Conservation (phyloP, 2,113 vertebrate genomes). For the Blennius ocellaris region DNA sequence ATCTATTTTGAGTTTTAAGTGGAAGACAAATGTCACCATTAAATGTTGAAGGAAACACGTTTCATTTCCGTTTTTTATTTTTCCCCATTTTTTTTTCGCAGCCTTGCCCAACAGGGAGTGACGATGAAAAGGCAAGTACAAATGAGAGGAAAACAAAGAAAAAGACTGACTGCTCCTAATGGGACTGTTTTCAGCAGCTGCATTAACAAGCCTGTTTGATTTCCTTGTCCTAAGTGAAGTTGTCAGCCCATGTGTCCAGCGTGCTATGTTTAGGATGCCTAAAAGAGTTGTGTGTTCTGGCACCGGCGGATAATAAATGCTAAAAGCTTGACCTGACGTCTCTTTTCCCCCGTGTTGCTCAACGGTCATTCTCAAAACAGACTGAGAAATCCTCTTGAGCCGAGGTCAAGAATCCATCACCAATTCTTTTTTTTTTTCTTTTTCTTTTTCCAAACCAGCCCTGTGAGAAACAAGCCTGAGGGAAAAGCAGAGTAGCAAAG, state of each 20-base stretch:
- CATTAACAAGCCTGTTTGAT: slow-evolving; percentile 78
- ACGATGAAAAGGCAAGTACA: slow-evolving; percentile 59
- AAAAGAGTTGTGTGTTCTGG: slow-evolving; percentile 80
- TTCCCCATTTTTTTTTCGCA: neutral
- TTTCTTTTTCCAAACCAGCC: slow-evolving; percentile 54
- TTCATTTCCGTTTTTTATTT: slow-evolving; percentile 34
- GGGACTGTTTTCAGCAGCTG: slow-evolving; percentile 78
- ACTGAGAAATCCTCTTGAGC: slow-evolving; percentile 64
- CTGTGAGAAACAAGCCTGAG: slow-evolving; percentile 59
- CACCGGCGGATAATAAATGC: slow-evolving; percentile 69
- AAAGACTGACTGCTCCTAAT: slow-evolving; percentile 68
- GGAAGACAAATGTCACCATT: slow-evolving; percentile 59
- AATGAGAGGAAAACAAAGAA: slow-evolving; percentile 69
- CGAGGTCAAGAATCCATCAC: slow-evolving; percentile 76
- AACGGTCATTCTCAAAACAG: slow-evolving; percentile 76
- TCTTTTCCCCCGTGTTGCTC: slow-evolving; percentile 65
- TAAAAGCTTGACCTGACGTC: slow-evolving; percentile 67
- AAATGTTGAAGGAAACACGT: slow-evolving; percentile 62
- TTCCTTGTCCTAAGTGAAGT: slow-evolving; percentile 70
- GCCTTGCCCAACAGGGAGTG: slow-evolving; percentile 39
- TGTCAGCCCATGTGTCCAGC: slow-evolving; percentile 74
- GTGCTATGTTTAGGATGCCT: slow-evolving; percentile 71
- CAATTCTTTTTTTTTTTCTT: slow-evolving; percentile 9
- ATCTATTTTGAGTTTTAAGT: slow-evolving; percentile 47
- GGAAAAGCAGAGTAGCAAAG: slow-evolving; percentile 34